Conservation (phyloP, 1,140 invertebrate genomes). For the Drosophila auraria region DNA sequence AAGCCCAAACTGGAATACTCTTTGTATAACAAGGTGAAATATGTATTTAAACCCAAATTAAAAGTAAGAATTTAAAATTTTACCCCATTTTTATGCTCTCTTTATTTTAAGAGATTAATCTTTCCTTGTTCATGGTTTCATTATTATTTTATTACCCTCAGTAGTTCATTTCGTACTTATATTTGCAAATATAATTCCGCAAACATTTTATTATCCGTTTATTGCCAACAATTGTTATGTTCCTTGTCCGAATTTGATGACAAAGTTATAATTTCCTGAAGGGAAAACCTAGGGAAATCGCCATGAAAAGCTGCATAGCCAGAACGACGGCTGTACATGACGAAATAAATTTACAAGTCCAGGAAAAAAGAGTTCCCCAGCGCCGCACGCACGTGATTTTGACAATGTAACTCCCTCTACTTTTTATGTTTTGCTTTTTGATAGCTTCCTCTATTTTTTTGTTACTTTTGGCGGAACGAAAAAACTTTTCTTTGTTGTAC, state of each 20-base stretch:
- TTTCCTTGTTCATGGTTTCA: background rate
- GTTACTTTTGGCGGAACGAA: conserved; percentile 48
- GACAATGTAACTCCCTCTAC: conserved; percentile 56
- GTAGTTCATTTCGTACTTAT: conserved; percentile 10
- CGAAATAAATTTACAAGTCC: conserved; percentile 70
- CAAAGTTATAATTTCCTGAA: conserved; percentile 42
- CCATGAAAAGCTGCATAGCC: conserved; percentile 39
- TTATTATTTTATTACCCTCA: conserved; percentile 10
- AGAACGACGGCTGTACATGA: conserved; percentile 50
- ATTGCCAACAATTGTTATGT: background rate
- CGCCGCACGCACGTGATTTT: conserved; percentile 75
- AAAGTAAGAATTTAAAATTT: too few relatives aligned
- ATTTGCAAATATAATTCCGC: conserved; percentile 22
- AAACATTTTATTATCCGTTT: conserved; percentile 16
- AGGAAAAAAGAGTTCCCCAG: conserved; percentile 43
- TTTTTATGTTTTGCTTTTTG: conserved; percentile 29
- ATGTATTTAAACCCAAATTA: background rate
- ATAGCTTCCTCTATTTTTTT: conserved; percentile 37
- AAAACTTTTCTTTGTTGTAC: conserved; percentile 55
- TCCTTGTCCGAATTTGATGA: conserved; percentile 40
- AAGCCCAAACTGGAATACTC: background rate
- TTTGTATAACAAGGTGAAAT: background rate
- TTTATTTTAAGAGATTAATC: background rate
- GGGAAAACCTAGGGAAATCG: conserved; percentile 18
- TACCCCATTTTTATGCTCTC: background rate